Conservation (phyloP, 2,113 vertebrate genomes). For the Bambusicola thoracicus region DNA sequence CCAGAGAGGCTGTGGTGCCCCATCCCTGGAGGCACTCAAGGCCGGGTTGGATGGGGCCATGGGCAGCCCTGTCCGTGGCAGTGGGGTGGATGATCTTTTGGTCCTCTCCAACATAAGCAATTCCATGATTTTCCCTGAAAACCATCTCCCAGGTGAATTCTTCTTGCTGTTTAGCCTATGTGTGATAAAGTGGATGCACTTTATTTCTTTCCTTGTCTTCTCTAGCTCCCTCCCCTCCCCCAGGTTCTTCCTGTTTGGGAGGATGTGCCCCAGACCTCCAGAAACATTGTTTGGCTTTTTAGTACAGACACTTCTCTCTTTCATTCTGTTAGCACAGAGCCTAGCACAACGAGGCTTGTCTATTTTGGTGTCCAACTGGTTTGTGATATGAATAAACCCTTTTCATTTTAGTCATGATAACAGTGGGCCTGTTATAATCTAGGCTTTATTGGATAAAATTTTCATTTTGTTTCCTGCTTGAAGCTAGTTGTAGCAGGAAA, state of each 20-base stretch:
- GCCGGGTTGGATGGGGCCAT: too few relatives aligned
- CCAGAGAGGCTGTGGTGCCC: too few relatives aligned
- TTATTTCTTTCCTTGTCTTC: neutral
- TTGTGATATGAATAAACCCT: neutral
- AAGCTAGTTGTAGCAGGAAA: neutral
- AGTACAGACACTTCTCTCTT: neutral
- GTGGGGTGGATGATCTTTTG: too few relatives aligned
- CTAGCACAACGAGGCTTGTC: neutral
- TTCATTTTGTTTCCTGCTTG: slow-evolving; percentile 18
- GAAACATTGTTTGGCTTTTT: neutral
- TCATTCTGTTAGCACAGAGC: neutral
- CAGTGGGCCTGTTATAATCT: neutral
- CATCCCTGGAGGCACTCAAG: too few relatives aligned
- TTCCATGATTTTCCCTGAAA: neutral
- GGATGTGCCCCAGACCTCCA: neutral
- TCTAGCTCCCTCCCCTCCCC: neutral
- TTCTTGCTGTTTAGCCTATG: neutral
- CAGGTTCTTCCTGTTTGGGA: neutral
- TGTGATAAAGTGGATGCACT: neutral
- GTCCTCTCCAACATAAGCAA: too few relatives aligned
- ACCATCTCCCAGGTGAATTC: neutral
- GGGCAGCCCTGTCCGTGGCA: too few relatives aligned
- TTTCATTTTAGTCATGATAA: neutral
- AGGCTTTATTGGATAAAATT: slow-evolving; percentile 7
- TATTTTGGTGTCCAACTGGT: neutral